Percentiles rank a stretch among this genome's conserved stretches.
Evolutionary conservation across 2,888 invertebrate species (phyloP).

Genomic region (Dermolepida albohirtum): DNA sequence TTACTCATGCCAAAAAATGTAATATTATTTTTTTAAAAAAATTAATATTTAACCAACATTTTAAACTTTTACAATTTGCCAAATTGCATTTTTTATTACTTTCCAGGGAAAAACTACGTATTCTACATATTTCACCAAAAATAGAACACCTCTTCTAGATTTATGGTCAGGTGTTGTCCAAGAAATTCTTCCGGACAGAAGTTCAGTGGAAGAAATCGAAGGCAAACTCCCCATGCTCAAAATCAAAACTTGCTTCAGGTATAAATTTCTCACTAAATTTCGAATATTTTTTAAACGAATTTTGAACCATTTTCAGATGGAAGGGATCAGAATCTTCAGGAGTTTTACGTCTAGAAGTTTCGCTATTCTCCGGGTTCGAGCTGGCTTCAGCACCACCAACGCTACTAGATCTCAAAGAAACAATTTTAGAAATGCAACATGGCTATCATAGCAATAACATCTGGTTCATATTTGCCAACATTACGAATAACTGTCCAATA

Average conservation of each 20-base stretch:
- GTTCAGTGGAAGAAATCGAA: slow-evolving; percentile 74
- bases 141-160: slow-evolving; percentile 70
- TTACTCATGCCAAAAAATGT: too few relatives aligned
- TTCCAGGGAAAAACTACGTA: slow-evolving; percentile 72
- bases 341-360: slow-evolving; percentile 72
- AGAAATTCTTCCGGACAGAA: slow-evolving; percentile 73
- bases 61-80: too few relatives aligned
- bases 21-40: too few relatives aligned
- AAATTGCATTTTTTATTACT: neutral
- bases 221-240: slow-evolving; percentile 74
- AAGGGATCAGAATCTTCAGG: slow-evolving; percentile 72
- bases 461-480: slow-evolving; percentile 76
- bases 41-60: too few relatives aligned
- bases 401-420: slow-evolving; percentile 69
- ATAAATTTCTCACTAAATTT: neutral
- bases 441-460: slow-evolving; percentile 72
- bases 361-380: slow-evolving; percentile 75
- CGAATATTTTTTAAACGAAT: neutral
- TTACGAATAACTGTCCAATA: slow-evolving; percentile 71
- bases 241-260: slow-evolving; percentile 75
- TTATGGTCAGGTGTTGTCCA: slow-evolving; percentile 74
- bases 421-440: slow-evolving; percentile 72
- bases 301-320: slow-evolving; percentile 65
- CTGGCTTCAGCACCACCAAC: slow-evolving; percentile 65
- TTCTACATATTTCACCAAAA: slow-evolving; percentile 72